Conservation (phyloP, 1,140 invertebrate genomes). For the Bombus picipes region DNA sequence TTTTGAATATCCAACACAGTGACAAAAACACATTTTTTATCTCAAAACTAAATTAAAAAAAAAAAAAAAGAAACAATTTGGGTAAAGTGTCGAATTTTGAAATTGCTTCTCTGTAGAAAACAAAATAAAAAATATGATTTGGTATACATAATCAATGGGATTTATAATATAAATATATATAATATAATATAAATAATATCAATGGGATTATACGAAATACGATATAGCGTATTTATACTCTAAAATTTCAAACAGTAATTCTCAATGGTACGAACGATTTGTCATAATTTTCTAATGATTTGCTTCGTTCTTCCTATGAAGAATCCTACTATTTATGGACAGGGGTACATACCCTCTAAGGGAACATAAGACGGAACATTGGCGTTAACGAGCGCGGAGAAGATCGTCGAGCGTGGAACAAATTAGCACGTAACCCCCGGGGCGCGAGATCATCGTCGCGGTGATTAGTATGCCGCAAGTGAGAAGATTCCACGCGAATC, state of each 20-base stretch:
- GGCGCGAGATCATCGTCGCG: constrained; percentile 46
- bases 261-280: not conserved
- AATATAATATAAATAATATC: no score
- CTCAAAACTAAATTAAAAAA: not conserved
- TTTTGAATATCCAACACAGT: no score
- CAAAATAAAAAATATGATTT: not conserved
- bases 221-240: not conserved
- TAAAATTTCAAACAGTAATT: not conserved
- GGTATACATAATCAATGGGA: not conserved
- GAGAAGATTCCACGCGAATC: constrained; percentile 45
- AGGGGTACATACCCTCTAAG: no score
- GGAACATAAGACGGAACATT: not conserved
- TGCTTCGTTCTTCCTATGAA: not conserved
- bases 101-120: no score
- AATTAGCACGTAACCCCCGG: constrained; percentile 36
- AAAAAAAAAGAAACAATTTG: not conserved
- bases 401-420: constrained; percentile 27
- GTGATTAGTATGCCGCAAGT: constrained; percentile 37
- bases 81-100: not conserved
- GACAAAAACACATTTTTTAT: not conserved
- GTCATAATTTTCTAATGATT: not conserved
- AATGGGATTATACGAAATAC: no score
- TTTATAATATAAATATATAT: not conserved
- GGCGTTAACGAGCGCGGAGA: constrained; percentile 34
- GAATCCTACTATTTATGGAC: not conserved